Evolutionary conservation across 2,113 vertebrate species (phyloP).

Genomic region (Prionailurus bengalensis): DNA sequence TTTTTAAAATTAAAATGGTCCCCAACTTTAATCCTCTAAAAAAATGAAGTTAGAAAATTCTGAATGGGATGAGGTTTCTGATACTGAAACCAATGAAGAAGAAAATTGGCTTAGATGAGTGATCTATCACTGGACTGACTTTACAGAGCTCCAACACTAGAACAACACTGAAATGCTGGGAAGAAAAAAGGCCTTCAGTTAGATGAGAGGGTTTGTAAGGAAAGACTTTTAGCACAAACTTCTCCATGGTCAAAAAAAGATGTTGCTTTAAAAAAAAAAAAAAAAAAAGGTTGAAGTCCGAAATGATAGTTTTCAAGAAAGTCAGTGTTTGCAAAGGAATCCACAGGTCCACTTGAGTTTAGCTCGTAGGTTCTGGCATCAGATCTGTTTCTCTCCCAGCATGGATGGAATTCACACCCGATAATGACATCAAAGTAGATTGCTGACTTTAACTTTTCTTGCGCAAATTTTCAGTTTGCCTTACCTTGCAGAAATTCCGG

Average conservation of each 20-base stretch:
- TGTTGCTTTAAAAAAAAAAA: neutral
- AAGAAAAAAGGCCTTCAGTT: neutral
- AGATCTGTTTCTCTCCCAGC: neutral
- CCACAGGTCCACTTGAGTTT: neutral
- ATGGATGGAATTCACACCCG: neutral
- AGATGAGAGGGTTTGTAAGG: neutral
- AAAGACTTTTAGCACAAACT: neutral
- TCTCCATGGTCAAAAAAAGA: neutral
- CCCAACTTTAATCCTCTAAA: neutral
- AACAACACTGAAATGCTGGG: neutral
- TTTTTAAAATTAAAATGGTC: constrained; percentile 18
- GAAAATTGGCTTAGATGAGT: neutral
- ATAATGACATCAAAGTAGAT: neutral
- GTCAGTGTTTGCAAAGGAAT: neutral
- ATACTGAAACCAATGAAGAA: neutral
- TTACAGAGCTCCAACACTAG: neutral
- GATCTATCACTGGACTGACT: neutral
- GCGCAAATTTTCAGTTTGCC: neutral
- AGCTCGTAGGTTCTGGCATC: neutral
- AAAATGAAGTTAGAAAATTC: neutral
- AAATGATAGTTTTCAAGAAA: neutral
- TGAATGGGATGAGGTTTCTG: neutral
- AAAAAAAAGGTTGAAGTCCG: neutral
- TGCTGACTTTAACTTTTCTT: neutral
- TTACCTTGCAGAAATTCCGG: neutral